phyloP scores from a whole-genome alignment of 2,797 vertebrate genomes.

The Euphonia xanthogaster region DNA sequence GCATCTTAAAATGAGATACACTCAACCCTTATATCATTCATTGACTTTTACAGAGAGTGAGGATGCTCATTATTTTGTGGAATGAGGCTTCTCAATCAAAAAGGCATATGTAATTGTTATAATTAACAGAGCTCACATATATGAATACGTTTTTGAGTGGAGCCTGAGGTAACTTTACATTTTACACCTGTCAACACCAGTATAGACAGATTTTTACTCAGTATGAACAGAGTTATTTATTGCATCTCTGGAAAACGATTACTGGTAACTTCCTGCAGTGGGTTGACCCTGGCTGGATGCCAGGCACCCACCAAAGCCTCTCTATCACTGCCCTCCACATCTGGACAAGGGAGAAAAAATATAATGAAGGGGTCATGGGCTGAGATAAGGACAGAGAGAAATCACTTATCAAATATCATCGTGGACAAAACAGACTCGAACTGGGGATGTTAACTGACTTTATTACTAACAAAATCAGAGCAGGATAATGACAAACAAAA shows the following conservation, averaged over 20 bases:
- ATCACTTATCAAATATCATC: background rate
- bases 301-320: background rate
- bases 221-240: background rate
- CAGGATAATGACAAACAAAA: background rate
- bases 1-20: background rate
- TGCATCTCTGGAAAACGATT: background rate
- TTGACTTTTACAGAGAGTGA: background rate
- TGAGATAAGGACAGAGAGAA: background rate
- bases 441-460: background rate
- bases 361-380: background rate
- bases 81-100: background rate
- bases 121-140: background rate
- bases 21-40: background rate
- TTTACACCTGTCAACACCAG: background rate
- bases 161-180: background rate
- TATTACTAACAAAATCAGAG: background rate
- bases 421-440: rapidly evolving
- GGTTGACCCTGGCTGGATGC: background rate
- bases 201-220: background rate
- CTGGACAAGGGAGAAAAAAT: background rate
- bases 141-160: background rate
- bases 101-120: background rate
- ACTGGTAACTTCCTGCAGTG: background rate
- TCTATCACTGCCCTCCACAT: background rate
- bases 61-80: background rate